A percentile compares a stretch with the other conserved stretches of the same genome.
Conservation (phyloP, 2,113 vertebrate species). For the Cheilinus undulatus region DNA sequence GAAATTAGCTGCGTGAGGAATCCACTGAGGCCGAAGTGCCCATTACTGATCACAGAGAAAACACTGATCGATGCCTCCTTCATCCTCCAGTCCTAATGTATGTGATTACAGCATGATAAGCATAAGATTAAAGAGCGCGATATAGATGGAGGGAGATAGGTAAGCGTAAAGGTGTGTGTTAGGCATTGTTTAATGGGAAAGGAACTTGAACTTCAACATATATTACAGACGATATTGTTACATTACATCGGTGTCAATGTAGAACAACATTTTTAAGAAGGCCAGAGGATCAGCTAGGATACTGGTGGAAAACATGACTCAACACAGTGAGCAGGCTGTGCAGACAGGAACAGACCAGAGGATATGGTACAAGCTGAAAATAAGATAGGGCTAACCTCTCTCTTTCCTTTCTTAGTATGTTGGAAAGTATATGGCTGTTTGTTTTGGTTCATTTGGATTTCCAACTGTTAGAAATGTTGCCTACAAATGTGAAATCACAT, state of each 20-base stretch:
- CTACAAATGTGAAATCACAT: not conserved
- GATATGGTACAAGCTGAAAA: slow-evolving; percentile 11
- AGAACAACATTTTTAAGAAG: slow-evolving; percentile 38
- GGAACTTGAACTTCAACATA: not conserved
- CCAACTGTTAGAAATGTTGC: not conserved
- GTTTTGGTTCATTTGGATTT: not conserved
- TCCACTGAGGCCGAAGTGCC: slow-evolving; percentile 54
- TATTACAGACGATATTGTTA: slow-evolving; percentile 42
- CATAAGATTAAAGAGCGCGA: slow-evolving; percentile 30
- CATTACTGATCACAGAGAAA: slow-evolving; percentile 67
- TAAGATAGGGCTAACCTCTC: not conserved
- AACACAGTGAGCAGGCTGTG: slow-evolving; percentile 2
- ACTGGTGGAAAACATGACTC: slow-evolving; percentile 37
- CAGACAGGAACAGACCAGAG: slow-evolving; percentile 43
- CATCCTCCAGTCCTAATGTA: slow-evolving; percentile 54
- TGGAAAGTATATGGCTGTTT: not conserved
- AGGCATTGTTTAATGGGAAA: slow-evolving; percentile 4
- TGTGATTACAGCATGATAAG: slow-evolving; percentile 57
- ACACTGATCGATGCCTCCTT: slow-evolving; percentile 55
- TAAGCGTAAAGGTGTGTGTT: not conserved
- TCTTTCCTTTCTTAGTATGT: not conserved
- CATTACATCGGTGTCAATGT: slow-evolving; percentile 38
- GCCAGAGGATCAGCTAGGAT: slow-evolving; percentile 3
- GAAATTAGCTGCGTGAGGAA: slow-evolving; percentile 55
- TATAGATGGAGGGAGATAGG: not conserved